Base-by-base conservation (phyloP, 2,888 invertebrate species). In the Metopia argyrocephala region DNA sequence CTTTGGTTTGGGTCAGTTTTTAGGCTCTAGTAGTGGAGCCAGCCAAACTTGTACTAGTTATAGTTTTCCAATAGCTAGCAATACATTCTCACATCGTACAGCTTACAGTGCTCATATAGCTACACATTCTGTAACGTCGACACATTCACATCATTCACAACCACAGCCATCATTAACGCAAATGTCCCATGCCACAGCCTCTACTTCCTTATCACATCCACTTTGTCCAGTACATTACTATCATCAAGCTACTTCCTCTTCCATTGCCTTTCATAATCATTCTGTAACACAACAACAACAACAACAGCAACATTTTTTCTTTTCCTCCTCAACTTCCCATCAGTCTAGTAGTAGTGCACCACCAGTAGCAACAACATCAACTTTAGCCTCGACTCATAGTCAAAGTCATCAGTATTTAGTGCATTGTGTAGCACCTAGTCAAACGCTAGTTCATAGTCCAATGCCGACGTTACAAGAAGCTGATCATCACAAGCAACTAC, bases 1-100 rank as follows among this genome's bases (percentile, higher is more conserved):
- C 86, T 96, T 98, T 91, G 96, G 97, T 86, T 92, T 97, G 91
- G 96, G 96, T 91, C 95, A 96, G 93, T 94, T 95, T 91, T 92
- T 94, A 92, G 88, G 87, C 86, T 93, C 89, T 87, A 86, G 87
- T 87, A 89, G 88, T 88, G 87, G 87, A 87, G 87, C 87, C 85
- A 88, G 86, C 85, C 85, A 85, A 82, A 87, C 85, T 85, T 84
- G 87, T 85, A 85, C 87, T 86, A 86, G 85, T 85, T 86, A 86
- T 85, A 86, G 85, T 86, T 84, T 84, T 82, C 82, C 86, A 84
- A 85, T 86, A 84, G 85, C 87, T 84, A 85, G 86, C 85, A 87
- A 86, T 82, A 86, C 87, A 85, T 84, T 86, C 85, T 83, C 86
- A 85, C 87, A 84, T 82, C 87, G 87, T 83, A 81, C 87, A 83